These are phyloP conservation scores for Lamprotornis superbus DNA, from an alignment of 2,113 vertebrate genomes.

Conservation along the genomic window DNA sequence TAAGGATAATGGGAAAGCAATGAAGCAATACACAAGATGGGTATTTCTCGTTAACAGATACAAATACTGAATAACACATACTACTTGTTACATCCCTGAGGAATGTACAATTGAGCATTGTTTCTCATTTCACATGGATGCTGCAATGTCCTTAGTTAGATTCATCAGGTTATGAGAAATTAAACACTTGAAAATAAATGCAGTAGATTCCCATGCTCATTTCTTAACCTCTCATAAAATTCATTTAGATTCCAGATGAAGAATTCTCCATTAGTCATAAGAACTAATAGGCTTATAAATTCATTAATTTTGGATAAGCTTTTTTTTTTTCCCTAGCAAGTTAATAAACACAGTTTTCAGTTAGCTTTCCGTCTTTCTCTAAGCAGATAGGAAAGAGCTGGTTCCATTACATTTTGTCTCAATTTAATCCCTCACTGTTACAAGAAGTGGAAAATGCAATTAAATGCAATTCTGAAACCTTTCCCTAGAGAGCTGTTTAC, in stretches of 20 bases:
- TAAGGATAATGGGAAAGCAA: not conserved
- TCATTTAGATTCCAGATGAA: constrained; percentile 5
- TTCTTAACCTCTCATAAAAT: constrained; percentile 8
- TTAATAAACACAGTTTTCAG: constrained; percentile 8
- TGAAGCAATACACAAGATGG: not conserved
- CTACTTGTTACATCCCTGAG: not conserved
- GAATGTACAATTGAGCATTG: not conserved
- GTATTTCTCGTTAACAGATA: not conserved
- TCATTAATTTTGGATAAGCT: not conserved
- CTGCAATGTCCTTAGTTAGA: not conserved
- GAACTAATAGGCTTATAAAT: constrained; percentile 31
- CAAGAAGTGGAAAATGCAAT: constrained; percentile 76
- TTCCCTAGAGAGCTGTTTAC: constrained; percentile 67
- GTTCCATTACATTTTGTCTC: constrained; percentile 68
- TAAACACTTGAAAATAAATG: constrained; percentile 7
- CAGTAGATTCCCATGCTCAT: not conserved
- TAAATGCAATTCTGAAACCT: constrained; percentile 72
- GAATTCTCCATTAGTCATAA: constrained; percentile 13
- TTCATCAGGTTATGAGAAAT: not conserved
- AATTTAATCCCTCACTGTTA: constrained; percentile 72
- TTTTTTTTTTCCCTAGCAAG: not conserved
- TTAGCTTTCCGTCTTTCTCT: constrained; percentile 19
- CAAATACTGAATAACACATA: not conserved
- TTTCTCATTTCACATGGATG: not conserved
- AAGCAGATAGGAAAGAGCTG: constrained; percentile 35